Conservation (phyloP, 2,113 vertebrate species). For the Poeciliopsis prolifica region DNA sequence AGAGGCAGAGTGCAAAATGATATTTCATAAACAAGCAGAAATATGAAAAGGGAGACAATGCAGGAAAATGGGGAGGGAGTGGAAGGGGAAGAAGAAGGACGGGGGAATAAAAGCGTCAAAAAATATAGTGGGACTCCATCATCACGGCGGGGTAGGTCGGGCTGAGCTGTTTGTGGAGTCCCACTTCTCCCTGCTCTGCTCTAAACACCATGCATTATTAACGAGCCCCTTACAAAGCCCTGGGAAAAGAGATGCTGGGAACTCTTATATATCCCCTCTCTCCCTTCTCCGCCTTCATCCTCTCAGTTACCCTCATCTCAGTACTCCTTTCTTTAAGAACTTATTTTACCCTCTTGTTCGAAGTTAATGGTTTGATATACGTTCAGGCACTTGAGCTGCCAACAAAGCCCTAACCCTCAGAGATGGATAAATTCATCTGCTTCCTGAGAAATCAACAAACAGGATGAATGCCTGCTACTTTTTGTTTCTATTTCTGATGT, state of each 20-base stretch:
- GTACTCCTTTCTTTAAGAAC: slow-evolving; percentile 1
- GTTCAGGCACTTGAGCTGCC: slow-evolving; percentile 22
- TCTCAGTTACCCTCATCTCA: slow-evolving; percentile 21
- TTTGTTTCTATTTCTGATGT: not conserved
- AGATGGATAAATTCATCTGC: slow-evolving; percentile 1
- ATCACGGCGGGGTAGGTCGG: slow-evolving; percentile 24
- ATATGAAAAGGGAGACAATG: not conserved
- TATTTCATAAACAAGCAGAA: not conserved
- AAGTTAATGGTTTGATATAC: not conserved
- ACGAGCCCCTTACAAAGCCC: slow-evolving; percentile 71
- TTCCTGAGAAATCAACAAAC: slow-evolving; percentile 3
- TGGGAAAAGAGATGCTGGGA: slow-evolving; percentile 67
- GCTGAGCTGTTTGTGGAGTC: slow-evolving; percentile 63
- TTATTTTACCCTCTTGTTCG: not conserved
- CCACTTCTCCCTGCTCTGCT: slow-evolving; percentile 70
- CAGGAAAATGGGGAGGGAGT: not conserved
- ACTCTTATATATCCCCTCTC: slow-evolving; percentile 29
- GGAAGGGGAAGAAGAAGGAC: not conserved
- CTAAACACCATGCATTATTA: slow-evolving; percentile 76
- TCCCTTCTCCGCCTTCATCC: slow-evolving; percentile 5
- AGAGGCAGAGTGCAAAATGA: not conserved
- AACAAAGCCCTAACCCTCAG: not conserved
- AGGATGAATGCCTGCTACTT: not conserved
- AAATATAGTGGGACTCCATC: slow-evolving; percentile 15
- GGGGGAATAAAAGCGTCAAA: not conserved